A percentile compares a stretch with the other conserved stretches of the same genome.
Conservation (phyloP, 2,888 invertebrate species). For the Plagodis pulveraria region DNA sequence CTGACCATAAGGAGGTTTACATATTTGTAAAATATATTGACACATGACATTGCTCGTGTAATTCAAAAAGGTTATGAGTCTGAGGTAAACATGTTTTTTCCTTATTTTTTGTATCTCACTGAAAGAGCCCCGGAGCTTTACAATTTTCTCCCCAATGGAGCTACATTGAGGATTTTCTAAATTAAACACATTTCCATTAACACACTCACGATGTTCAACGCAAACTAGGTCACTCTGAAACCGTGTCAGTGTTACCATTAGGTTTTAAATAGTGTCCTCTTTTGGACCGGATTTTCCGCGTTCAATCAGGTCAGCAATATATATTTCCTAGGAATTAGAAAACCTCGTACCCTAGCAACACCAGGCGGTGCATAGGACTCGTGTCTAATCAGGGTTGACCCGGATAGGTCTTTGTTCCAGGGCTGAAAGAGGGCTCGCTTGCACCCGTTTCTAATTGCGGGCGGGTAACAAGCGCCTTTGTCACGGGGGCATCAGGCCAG, state of each 20-base stretch:
- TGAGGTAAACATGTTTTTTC: too few species aligned
- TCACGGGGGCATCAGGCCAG: slow-evolving; percentile 28
- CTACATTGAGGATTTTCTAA: background rate
- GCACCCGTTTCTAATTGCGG: slow-evolving; percentile 57
- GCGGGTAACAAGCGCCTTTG: slow-evolving; percentile 49
- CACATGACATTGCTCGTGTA: too few species aligned
- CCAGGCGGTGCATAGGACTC: slow-evolving; percentile 35
- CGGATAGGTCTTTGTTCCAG: slow-evolving; percentile 61
- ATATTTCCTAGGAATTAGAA: slow-evolving; percentile 7
- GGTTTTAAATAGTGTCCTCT: too few species aligned
- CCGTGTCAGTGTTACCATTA: too few species aligned
- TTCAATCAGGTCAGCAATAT: background rate
- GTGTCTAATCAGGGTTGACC: slow-evolving; percentile 66
- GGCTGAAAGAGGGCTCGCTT: slow-evolving; percentile 48
- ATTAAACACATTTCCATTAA: slow-evolving; percentile 1
- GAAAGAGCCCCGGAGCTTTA: background rate
- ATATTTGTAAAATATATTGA: background rate
- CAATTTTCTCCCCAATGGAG: slow-evolving; percentile 1
- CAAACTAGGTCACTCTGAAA: too few species aligned
- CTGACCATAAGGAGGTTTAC: background rate
- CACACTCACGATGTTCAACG: background rate
- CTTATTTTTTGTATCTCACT: too few species aligned
- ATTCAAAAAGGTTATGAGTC: too few species aligned
- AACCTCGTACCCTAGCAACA: slow-evolving; percentile 17
- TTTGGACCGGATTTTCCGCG: too few species aligned